Evolutionary conservation across 1,140 invertebrate species (phyloP), one percentile per base, ranked within the genome.

Genomic region (Pararge aegeria): DNA sequence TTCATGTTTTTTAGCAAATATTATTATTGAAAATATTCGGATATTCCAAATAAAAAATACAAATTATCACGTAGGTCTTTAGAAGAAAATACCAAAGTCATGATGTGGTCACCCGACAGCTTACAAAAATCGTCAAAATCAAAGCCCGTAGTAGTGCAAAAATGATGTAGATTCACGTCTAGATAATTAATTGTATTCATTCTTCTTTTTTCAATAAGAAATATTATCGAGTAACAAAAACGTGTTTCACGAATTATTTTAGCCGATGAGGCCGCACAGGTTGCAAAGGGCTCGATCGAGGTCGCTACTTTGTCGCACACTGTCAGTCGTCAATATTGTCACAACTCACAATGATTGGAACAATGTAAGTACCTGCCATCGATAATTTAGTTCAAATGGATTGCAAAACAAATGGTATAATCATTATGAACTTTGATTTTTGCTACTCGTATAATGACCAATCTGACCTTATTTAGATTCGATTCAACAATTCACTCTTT

Each of bases 221-320:
- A 18, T 34, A 12, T 61, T 49, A 54, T 30, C 24, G 54, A 44
- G 50, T 63, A 53, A 55, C 51, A 51, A 67, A 70, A 74, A 73
- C 71, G 59, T 72, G 66, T 71, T 70, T 64, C 37, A 50, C 69
- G 66, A 63, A 68, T 79, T 70, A 78, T 77, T 78, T 79, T 73
- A 61, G 68, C 73, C 72, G 80, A 83, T 59, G 75, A 75, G 84
- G 80, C 82, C 82, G 61, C 74, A 63, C 68, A 85, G 84, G 84
- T 85, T 83, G 73, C 73, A 69, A 83, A 85, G 84, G 82, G 82
- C 80, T 66, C 63, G 49, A 55, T 53, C 84, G 78, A 85, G 82
- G 84, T 83, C 81, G 72, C 63, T 76, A 58, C 62, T 54, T 46
- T 50, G 46, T 54, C 24, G 42, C 44, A 56, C 68, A 70, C 50